phyloP scores from a whole-genome alignment of 64 coral and sea anemone genomes.

The Trachythela sp. region DNA sequence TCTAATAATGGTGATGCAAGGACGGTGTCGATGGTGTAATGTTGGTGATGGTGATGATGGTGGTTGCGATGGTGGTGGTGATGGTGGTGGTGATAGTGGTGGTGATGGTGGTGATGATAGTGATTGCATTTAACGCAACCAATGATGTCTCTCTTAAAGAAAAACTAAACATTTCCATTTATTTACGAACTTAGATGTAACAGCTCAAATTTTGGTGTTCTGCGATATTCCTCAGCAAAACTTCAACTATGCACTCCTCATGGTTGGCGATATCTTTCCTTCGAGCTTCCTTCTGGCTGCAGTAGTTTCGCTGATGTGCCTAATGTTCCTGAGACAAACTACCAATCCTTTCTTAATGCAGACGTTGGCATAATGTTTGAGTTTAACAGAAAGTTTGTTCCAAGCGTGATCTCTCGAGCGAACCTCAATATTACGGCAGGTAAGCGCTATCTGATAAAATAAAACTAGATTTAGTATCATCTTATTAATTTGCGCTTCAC shows the following conservation, averaged over 20 bases:
- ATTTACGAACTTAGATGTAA: background rate
- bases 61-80: no score
- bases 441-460: no score
- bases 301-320: background rate
- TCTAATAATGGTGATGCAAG: no score
- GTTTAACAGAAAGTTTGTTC: background rate
- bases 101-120: no score
- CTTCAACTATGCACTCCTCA: background rate
- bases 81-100: no score
- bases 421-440: background rate
- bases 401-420: background rate
- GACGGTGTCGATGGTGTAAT: no score
- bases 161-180: no score
- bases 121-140: no score
- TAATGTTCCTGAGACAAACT: background rate
- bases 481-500: no score
- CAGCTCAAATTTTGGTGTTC: background rate
- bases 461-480: no score
- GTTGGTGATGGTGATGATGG: no score
- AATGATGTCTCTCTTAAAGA: no score
- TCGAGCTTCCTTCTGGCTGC: background rate
- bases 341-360: background rate
- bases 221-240: background rate
- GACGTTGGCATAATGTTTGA: background rate
- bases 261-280: background rate